These are phyloP conservation scores for Fratercula arctica DNA, from an alignment of 2,797 vertebrate genomes.

Conservation along the genomic window DNA sequence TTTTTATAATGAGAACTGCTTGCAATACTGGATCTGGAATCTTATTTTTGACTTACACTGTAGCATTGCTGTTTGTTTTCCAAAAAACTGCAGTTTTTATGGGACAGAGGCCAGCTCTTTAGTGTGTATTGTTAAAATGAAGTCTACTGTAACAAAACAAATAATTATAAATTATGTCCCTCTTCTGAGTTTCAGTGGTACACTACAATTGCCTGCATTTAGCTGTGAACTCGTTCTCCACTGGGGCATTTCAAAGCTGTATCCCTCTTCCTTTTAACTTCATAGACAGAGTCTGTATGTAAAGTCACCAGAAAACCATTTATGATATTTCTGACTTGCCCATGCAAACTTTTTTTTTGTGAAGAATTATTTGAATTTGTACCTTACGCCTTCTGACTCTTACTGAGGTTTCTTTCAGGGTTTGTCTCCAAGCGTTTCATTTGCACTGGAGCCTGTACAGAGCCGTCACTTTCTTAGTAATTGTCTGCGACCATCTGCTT, in stretches of 20 bases:
- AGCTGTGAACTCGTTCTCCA: not conserved
- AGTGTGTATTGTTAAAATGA: not conserved
- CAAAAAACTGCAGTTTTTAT: not conserved
- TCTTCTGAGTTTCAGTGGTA: not conserved
- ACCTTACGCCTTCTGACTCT: not conserved
- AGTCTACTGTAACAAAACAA: not conserved
- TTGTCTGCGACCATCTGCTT: not conserved
- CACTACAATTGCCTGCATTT: not conserved
- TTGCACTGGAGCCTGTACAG: not conserved
- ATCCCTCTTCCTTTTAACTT: not conserved
- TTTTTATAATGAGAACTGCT: not conserved
- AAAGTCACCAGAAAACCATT: not conserved
- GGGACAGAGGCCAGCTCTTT: not conserved
- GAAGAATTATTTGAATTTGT: not conserved
- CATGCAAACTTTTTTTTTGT: not conserved
- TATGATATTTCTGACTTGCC: not conserved
- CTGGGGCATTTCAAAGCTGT: not conserved
- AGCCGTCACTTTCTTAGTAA: not conserved
- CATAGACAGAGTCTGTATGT: not conserved
- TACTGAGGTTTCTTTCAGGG: not conserved
- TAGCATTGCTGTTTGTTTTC: not conserved
- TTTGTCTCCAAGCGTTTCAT: not conserved
- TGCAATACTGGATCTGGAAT: not conserved
- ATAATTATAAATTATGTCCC: not conserved
- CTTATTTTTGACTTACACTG: not conserved